Evolutionary conservation across 2,797 vertebrate genomes (phyloP).

Genomic region (Peromyscus eremicus): DNA sequence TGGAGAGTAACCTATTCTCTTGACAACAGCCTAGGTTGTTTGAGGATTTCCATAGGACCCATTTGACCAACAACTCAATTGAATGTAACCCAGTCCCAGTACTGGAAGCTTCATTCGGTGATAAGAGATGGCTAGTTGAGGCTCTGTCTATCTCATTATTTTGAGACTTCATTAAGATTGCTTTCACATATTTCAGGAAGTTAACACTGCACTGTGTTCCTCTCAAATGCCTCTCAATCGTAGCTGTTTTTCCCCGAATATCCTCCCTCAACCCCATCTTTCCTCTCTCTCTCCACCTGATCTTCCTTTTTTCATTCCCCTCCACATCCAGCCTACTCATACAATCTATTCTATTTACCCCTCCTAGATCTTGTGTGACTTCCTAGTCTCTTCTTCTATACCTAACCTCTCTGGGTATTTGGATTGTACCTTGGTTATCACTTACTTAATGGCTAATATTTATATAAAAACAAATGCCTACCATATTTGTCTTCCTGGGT

Average conservation of each 20-base stretch:
- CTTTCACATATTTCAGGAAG: background rate
- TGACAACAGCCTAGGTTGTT: no score
- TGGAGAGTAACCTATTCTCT: background rate
- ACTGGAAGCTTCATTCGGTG: background rate
- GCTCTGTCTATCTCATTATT: background rate
- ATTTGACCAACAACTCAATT: background rate
- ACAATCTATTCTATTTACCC: background rate
- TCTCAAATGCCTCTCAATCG: background rate
- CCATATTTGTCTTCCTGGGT: background rate
- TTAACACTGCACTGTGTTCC: background rate
- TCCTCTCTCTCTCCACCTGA: rapidly evolving
- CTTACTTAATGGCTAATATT: background rate
- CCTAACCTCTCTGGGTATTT: background rate
- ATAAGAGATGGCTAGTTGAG: background rate
- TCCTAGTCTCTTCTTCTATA: background rate
- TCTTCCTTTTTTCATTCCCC: background rate
- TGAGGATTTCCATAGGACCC: background rate
- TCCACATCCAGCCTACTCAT: background rate
- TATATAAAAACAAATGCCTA: background rate
- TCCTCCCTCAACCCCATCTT: background rate
- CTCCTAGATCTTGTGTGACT: background rate
- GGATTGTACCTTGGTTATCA: background rate
- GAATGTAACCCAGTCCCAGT: background rate
- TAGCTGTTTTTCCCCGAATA: background rate
- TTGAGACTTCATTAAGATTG: background rate